Evolutionary conservation across 2,113 vertebrate species (phyloP).

Genomic region (Ranitomeya imitator): DNA sequence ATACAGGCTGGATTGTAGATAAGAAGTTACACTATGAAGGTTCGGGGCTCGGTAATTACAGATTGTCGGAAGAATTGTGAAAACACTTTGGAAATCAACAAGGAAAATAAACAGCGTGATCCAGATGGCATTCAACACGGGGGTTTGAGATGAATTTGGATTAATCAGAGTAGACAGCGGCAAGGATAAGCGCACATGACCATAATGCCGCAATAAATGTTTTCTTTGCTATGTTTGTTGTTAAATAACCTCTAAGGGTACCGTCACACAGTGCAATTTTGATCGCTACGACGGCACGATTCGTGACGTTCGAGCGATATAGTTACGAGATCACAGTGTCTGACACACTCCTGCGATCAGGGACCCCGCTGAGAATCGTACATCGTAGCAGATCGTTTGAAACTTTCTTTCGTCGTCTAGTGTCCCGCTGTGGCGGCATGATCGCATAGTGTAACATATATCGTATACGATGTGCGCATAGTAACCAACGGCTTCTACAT

Average conservation of each 20-base stretch:
- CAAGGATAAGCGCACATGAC: slow-evolving; percentile 7
- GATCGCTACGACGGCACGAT: too few species aligned
- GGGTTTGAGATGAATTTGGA: slow-evolving; percentile 32
- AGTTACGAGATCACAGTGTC: too few species aligned
- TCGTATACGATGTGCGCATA: too few species aligned
- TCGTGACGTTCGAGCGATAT: too few species aligned
- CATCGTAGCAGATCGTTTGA: too few species aligned
- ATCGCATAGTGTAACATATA: too few species aligned
- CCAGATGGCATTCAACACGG: slow-evolving; percentile 54
- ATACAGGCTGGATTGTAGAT: not conserved
- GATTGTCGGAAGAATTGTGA: slow-evolving; percentile 15
- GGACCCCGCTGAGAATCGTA: too few species aligned
- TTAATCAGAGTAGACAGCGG: slow-evolving; percentile 6
- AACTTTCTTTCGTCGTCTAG: too few species aligned
- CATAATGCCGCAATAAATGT: slow-evolving; percentile 1
- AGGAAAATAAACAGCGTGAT: slow-evolving; percentile 49
- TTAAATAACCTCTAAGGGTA: slow-evolving; percentile 7
- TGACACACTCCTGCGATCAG: too few species aligned
- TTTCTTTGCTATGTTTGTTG: not conserved
- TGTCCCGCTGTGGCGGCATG: too few species aligned
- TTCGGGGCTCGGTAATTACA: not conserved
- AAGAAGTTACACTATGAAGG: not conserved
- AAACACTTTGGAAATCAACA: slow-evolving; percentile 41
- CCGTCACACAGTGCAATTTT: too few species aligned
- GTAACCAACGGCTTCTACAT: too few species aligned